Evolutionary conservation across 2,888 invertebrate genomes (phyloP), one percentile per base, ranked within the genome.

Genomic region (Lasioglossum morio): DNA sequence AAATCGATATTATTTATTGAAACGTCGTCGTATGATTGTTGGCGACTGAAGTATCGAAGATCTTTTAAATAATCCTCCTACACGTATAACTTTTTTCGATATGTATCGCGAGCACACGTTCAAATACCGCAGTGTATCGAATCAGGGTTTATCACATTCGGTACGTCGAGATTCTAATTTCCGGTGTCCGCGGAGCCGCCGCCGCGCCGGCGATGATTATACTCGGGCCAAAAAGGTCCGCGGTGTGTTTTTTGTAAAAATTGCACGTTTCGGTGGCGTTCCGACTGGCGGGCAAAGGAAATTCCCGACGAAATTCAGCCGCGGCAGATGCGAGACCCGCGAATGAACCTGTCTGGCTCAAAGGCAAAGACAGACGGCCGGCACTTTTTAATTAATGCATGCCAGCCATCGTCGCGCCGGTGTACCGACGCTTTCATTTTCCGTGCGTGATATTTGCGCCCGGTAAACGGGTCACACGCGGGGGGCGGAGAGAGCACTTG

Each of bases 341-440:
- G 84, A 78, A 84, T 27, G 85, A 85, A 72, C 34, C 85, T 27
- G 70, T 53, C 85, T 63, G 37, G 70, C 72, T 78, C 72, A 84
- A 84, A 84, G 77, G 27, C 69, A 77, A 76, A 73, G 70, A 30
- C 74, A 73, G 78, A 34, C 70, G 40, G 48, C 60, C 66, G 48
- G 53, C 79, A 63, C 75, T 69, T 85, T 85, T 85, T 85, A 85
- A 85, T 85, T 85, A 85, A 76, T 85, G 79, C 79, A 79, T n/a
- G 63, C 37, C 48, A 19, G 57, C 57, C 57, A n/a, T n/a, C 34
- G 60, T 46, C 60, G 16, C 34, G 19, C 77, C 27, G 81, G 66
- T 40, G 63, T 27, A 19, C 77, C 27, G 86, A 69, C 48, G 77
- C 76, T 81, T 75, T 79, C 76, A 69, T 81, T 79, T 79, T 69